A percentile compares a stretch with the other conserved stretches of the same genome.
These are phyloP conservation scores for Drosophila busckii DNA, from an alignment of 1,140 invertebrate genomes.

Conservation along the genomic window DNA sequence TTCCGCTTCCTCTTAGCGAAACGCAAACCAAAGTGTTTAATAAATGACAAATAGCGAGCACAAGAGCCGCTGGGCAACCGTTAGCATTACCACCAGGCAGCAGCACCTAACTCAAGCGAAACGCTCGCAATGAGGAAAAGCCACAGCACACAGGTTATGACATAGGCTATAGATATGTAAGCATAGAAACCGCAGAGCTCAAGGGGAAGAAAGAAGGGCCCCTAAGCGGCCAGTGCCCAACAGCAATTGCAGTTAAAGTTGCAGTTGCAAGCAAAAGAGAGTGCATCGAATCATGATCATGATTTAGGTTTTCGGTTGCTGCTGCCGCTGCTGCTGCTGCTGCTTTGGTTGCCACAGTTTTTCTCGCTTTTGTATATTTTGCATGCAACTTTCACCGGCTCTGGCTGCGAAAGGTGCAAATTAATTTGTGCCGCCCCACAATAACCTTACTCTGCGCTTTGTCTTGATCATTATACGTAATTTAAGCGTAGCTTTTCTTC, in stretches of 20 bases:
- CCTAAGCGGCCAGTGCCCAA: too few relatives aligned
- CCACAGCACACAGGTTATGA: slow-evolving; percentile 40
- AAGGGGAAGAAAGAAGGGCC: slow-evolving; percentile 24
- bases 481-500: slow-evolving; percentile 32
- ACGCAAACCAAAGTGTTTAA: slow-evolving; percentile 59
- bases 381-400: slow-evolving; percentile 71
- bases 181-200: slow-evolving; percentile 1
- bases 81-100: too few relatives aligned
- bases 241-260: background rate
- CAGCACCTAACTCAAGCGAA: slow-evolving; percentile 51
- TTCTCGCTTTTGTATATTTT: slow-evolving; percentile 54
- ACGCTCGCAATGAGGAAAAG: slow-evolving; percentile 47
- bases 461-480: slow-evolving; percentile 34
- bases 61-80: slow-evolving; percentile 26
- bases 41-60: slow-evolving; percentile 59
- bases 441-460: slow-evolving; percentile 65
- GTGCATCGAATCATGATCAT: slow-evolving; percentile 18
- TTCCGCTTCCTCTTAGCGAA: slow-evolving; percentile 55
- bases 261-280: background rate
- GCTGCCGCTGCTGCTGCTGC: slow-evolving; percentile 2
- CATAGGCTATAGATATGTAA: slow-evolving; percentile 39
- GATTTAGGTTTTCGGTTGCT: slow-evolving; percentile 3
- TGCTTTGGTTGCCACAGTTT: slow-evolving; percentile 28
- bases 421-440: slow-evolving; percentile 67
- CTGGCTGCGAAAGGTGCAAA: slow-evolving; percentile 69